phyloP scores from a whole-genome alignment of 2,113 vertebrate genomes.

The Tychaedon coryphoeus region DNA sequence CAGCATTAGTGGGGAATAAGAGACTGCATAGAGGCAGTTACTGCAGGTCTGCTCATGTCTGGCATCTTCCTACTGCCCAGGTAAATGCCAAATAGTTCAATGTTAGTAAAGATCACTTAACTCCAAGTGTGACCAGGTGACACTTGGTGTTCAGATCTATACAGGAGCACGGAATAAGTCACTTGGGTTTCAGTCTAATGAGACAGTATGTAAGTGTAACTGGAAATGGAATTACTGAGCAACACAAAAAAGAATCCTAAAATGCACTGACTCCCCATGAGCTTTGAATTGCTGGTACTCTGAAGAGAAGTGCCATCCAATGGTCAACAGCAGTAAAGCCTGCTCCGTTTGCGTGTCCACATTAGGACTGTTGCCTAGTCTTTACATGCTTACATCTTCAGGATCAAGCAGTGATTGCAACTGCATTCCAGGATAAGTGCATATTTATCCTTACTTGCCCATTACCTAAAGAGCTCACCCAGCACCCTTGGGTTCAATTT shows the following conservation, averaged over 20 bases:
- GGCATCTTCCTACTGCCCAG: neutral
- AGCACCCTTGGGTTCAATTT: neutral
- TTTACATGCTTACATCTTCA: neutral
- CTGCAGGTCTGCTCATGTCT: neutral
- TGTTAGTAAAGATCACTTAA: neutral
- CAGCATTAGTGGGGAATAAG: neutral
- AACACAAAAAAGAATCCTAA: neutral
- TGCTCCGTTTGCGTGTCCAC: neutral
- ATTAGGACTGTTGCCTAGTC: neutral
- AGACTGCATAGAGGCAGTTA: neutral
- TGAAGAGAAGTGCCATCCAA: neutral
- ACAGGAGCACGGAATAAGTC: neutral
- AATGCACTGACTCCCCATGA: neutral
- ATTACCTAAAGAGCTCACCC: neutral
- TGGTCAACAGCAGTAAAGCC: neutral
- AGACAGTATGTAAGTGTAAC: neutral
- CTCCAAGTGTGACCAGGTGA: neutral
- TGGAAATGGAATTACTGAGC: neutral
- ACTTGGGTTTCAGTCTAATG: neutral
- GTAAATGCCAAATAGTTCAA: neutral
- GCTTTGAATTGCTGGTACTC: neutral
- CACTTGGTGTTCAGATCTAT: neutral
- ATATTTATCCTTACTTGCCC: neutral
- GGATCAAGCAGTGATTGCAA: neutral
- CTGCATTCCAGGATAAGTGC: neutral